These are phyloP conservation scores for Gymnodraco acuticeps DNA, from an alignment of 2,797 vertebrate species.

Conservation along the genomic window DNA sequence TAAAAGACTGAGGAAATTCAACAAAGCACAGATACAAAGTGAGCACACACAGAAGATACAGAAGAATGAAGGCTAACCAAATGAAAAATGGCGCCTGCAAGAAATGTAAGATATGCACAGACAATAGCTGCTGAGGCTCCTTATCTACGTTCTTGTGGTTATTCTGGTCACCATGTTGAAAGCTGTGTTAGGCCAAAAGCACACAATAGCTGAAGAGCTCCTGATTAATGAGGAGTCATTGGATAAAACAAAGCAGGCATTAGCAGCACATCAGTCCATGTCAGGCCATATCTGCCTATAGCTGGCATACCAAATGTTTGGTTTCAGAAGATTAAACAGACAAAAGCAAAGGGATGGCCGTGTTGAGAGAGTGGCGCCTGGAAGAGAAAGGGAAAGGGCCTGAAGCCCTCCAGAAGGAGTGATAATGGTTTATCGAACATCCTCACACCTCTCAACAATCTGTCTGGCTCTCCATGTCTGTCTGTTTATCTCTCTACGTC, in stretches of 20 bases:
- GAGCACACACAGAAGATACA: background rate
- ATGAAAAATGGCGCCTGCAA: conserved; percentile 14
- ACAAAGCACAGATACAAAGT: conserved; percentile 15
- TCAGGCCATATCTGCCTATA: conserved; percentile 51
- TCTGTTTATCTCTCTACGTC: conserved; percentile 40
- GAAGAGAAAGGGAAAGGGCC: conserved; percentile 33
- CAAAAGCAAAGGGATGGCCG: conserved; percentile 48
- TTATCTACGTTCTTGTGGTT: conserved; percentile 48
- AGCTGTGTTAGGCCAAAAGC: conserved; percentile 15
- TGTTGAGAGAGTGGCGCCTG: conserved; percentile 28
- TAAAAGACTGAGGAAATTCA: conserved; percentile 17
- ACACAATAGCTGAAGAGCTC: conserved; percentile 43
- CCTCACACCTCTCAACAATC: conserved; percentile 64
- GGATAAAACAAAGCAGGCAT: conserved; percentile 48
- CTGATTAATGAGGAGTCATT: conserved; percentile 63
- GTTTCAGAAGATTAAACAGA: conserved; percentile 56
- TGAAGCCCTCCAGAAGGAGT: conserved; percentile 48
- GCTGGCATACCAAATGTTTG: conserved; percentile 57
- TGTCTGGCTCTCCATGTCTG: conserved; percentile 25
- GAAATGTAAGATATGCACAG: conserved; percentile 12
- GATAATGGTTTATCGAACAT: conserved; percentile 77
- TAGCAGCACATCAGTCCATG: conserved; percentile 63
- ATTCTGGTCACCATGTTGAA: conserved; percentile 55
- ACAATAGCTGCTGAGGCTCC: conserved; percentile 7
- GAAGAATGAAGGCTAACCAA: conserved; percentile 20